Evolutionary conservation across 53 echinoderm and acorn worm species (phyloP).

Genomic region (Echinometra lucunter): DNA sequence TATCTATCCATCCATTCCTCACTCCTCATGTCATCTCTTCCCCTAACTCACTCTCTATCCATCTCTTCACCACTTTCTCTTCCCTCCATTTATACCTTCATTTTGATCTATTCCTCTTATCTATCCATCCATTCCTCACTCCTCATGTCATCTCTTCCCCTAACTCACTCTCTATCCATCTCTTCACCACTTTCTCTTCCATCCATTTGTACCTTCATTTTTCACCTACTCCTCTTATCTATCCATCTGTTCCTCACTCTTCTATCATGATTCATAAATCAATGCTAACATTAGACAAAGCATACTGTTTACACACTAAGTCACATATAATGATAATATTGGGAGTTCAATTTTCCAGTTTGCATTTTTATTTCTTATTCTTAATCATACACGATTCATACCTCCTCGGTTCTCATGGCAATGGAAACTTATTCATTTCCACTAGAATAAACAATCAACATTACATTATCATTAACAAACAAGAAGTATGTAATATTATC

Average conservation of each 20-base stretch:
- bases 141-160: neutral
- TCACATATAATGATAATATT: neutral
- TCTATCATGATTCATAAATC: neutral
- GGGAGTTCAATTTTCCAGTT: neutral
- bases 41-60: too few species aligned
- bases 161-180: neutral
- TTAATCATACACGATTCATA: constrained; percentile 20
- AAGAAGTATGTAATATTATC: neutral
- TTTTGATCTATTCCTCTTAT: too few species aligned
- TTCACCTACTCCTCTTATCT: neutral
- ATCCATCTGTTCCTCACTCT: neutral
- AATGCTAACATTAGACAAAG: neutral
- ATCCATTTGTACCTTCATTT: too few species aligned
- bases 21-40: too few species aligned
- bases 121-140: too few species aligned
- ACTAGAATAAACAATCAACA: constrained; percentile 43
- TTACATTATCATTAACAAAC: neutral
- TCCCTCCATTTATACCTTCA: too few species aligned
- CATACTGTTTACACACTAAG: neutral
- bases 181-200: neutral
- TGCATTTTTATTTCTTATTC: constrained; percentile 34
- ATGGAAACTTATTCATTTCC: constrained; percentile 20
- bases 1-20: neutral
- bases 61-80: too few species aligned
- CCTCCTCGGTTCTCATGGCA: neutral